These are phyloP conservation scores for Lagenorhynchus albirostris DNA, from an alignment of 2,113 vertebrate species.

Conservation along the genomic window DNA sequence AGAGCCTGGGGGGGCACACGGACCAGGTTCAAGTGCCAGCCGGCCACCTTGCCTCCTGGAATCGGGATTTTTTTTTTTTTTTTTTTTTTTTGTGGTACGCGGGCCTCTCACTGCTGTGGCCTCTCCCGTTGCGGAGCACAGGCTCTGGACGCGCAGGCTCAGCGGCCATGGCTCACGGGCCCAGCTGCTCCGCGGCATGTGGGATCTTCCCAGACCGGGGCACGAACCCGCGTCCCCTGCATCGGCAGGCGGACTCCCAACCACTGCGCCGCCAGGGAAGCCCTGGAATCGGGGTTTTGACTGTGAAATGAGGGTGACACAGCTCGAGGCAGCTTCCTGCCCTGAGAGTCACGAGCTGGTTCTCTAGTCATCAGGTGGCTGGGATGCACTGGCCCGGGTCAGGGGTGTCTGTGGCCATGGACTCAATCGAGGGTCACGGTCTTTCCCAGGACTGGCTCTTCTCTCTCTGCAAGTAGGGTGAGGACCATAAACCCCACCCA, in stretches of 20 bases:
- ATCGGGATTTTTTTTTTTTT: no score
- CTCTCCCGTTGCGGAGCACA: no score
- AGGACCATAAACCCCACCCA: background rate
- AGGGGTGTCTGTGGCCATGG: background rate
- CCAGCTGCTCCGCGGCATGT: no score
- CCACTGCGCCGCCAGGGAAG: no score
- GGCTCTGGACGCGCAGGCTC: no score
- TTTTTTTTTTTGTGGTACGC: no score
- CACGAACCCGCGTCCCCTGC: no score
- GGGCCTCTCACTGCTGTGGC: no score
- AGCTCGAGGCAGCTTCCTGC: background rate
- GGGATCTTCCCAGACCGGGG: no score
- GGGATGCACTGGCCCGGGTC: background rate
- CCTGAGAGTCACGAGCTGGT: background rate
- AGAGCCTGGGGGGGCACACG: rapidly evolving
- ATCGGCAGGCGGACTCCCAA: no score
- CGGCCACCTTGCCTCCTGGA: background rate
- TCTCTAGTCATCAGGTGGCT: background rate
- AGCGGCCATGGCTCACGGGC: no score
- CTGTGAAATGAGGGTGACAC: background rate
- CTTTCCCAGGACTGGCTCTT: background rate
- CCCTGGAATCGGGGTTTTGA: background rate
- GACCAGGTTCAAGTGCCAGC: rapidly evolving
- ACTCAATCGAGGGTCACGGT: background rate
- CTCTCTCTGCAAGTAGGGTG: background rate